Evolutionary conservation across 2,113 vertebrate species (phyloP).

Genomic region (Ovibos moschatus): DNA sequence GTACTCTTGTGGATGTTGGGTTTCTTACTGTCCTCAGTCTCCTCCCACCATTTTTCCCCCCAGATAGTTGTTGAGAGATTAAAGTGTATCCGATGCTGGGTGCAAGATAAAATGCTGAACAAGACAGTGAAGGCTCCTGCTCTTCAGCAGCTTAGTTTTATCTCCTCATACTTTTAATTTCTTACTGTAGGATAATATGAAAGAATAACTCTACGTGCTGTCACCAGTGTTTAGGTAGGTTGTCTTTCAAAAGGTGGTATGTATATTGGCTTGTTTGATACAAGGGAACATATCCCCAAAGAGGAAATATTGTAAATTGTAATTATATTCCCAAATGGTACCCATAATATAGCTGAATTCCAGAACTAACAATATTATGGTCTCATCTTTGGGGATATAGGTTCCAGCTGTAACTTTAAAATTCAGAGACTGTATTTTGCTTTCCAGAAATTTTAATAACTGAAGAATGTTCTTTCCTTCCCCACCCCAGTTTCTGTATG

Average conservation of each 20-base stretch:
- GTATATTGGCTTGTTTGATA: background rate
- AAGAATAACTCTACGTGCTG: background rate
- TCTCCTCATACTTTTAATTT: background rate
- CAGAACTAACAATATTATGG: background rate
- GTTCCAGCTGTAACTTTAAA: background rate
- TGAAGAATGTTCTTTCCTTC: background rate
- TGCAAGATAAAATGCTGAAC: background rate
- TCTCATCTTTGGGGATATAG: background rate
- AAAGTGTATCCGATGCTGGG: background rate
- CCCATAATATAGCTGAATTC: background rate
- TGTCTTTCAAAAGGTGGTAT: background rate
- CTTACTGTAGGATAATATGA: background rate
- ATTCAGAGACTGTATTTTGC: background rate
- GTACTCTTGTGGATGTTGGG: background rate
- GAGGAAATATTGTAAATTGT: constrained; percentile 1
- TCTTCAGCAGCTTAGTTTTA: background rate
- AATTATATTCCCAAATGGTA: background rate
- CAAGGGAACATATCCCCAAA: background rate
- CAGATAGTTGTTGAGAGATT: background rate
- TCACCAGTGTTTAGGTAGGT: background rate
- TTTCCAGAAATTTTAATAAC: constrained; percentile 20
- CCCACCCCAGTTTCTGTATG: background rate
- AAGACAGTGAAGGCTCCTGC: background rate
- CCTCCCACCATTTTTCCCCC: background rate
- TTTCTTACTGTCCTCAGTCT: background rate